These are phyloP conservation scores for Dermolepida albohirtum DNA, from an alignment of 2,888 invertebrate genomes.

Conservation along the genomic window DNA sequence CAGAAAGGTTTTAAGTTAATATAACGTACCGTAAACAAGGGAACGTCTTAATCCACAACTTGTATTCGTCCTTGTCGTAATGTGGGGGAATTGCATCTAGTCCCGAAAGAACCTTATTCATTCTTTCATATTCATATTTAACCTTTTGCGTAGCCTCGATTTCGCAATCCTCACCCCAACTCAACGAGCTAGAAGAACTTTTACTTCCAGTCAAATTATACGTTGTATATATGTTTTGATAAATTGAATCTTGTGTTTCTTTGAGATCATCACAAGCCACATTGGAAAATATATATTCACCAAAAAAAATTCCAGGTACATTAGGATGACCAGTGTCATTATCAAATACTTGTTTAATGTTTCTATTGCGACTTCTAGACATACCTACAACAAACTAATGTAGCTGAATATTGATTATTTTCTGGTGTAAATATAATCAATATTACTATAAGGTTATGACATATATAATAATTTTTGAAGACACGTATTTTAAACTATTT, in stretches of 20 bases:
- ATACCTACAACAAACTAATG: slow-evolving; percentile 44
- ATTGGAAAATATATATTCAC: slow-evolving; percentile 18
- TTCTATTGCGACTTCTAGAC: slow-evolving; percentile 51
- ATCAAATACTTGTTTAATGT: slow-evolving; percentile 48
- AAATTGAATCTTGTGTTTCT: background rate
- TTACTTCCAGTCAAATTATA: slow-evolving; percentile 44
- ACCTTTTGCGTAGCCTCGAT: slow-evolving; percentile 68
- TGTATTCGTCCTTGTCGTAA: slow-evolving; percentile 70
- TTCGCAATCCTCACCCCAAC: slow-evolving; percentile 69
- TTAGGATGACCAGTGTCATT: background rate
- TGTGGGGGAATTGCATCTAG: slow-evolving; percentile 67
- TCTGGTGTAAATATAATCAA: slow-evolving; percentile 32
- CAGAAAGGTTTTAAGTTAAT: background rate
- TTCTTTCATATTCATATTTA: slow-evolving; percentile 69
- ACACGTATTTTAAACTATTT: background rate
- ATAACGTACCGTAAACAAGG: slow-evolving; percentile 68
- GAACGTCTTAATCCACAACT: slow-evolving; percentile 71
- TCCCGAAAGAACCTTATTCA: slow-evolving; percentile 70
- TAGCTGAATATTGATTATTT: slow-evolving; percentile 43
- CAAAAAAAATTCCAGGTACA: slow-evolving; percentile 21
- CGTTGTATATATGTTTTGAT: slow-evolving; percentile 9
- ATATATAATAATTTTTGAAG: background rate
- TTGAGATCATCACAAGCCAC: background rate
- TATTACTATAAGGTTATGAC: slow-evolving; percentile 6
- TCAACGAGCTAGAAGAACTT: slow-evolving; percentile 62